Conservation (phyloP, 1,140 invertebrate species). For the Caenorhabditis elegans region WBcel235 BX284603.4:9694501-9695000, state of each 20-base stretch:
- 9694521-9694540: constrained; percentile 3
- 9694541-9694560: background rate
- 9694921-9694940: constrained; percentile 97
- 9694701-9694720: no score
- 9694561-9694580: background rate
- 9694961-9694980: constrained; percentile 99
- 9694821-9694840: constrained; percentile 66
- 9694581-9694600: no score
- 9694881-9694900: constrained; percentile 98
- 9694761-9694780: background rate
- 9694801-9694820: constrained; percentile 63
- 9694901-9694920: constrained; percentile 97
- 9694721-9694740: no score
- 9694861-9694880: constrained; percentile 94
- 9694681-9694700: background rate
- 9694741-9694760: background rate
- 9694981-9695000: constrained; percentile 91
- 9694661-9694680: no score
- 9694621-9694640: no score
- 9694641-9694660: no score
- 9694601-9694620: no score
- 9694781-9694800: background rate
- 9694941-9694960: constrained; percentile 99
- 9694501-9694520: background rate
- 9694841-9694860: constrained; percentile 74